These are phyloP conservation scores for Gambusia affinis DNA, from an alignment of 2,113 vertebrate genomes.

Conservation along the genomic window DNA sequence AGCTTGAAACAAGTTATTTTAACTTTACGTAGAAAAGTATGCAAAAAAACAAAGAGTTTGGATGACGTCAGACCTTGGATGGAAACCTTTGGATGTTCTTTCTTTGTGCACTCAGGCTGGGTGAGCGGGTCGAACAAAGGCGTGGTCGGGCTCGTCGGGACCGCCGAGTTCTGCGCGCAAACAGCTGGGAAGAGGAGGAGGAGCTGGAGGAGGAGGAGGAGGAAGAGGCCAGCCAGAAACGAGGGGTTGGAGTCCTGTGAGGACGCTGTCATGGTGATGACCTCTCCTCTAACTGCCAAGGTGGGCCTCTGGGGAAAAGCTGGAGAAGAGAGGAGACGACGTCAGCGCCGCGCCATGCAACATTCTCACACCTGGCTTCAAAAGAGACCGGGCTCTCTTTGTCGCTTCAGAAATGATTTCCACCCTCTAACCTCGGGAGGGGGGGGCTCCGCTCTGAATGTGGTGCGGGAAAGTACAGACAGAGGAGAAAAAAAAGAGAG, in stretches of 20 bases:
- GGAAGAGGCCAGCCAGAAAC: constrained; percentile 81
- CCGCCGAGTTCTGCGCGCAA: constrained; percentile 77
- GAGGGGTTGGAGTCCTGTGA: constrained; percentile 81
- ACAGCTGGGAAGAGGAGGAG: constrained; percentile 77
- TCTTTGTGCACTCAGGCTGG: constrained; percentile 82
- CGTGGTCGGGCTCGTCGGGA: constrained; percentile 60
- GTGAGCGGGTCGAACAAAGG: constrained; percentile 59
- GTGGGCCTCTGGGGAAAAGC: constrained; percentile 80
- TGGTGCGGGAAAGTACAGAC: constrained; percentile 7
- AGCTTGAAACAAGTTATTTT: not conserved
- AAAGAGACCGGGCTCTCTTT: constrained; percentile 27
- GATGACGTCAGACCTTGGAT: constrained; percentile 88
- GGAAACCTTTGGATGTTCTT: constrained; percentile 91
- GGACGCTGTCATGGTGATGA: constrained; percentile 87
- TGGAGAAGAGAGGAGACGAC: constrained; percentile 65
- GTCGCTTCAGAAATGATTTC: constrained; percentile 46
- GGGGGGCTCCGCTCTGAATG: constrained; percentile 1
- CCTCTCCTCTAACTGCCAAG: constrained; percentile 84
- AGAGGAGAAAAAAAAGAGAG: not conserved
- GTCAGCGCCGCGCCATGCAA: constrained; percentile 40
- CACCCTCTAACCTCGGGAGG: constrained; percentile 11
- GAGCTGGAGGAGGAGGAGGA: constrained; percentile 71
- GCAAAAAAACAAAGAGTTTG: too few species aligned
- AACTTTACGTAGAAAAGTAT: not conserved
- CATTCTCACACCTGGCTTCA: constrained; percentile 42